Percentiles rank a stretch among this genome's conserved stretches.
Conservation (phyloP, 92 coral and sea anemone genomes). For the Phenganax stokvisi region DNA sequence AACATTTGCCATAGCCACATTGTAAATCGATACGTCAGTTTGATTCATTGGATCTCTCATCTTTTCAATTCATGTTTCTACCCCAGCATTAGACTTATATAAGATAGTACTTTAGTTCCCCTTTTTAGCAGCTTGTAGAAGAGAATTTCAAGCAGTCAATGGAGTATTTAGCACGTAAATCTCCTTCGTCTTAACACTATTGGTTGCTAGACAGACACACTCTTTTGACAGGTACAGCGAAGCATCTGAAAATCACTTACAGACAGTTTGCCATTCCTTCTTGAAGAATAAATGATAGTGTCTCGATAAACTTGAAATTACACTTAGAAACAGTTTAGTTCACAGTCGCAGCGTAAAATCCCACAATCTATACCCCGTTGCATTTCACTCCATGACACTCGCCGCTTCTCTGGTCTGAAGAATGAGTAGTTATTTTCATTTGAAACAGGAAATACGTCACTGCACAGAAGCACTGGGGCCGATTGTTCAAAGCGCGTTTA, state of each 20-base stretch:
- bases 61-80: conserved; percentile 27
- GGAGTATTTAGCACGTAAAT: not conserved
- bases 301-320: not conserved
- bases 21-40: conserved; percentile 33
- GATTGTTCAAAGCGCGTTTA: too few species aligned
- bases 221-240: conserved; percentile 6
- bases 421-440: not conserved
- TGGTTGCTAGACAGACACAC: conserved; percentile 17
- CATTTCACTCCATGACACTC: not conserved
- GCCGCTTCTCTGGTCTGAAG: not conserved
- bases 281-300: not conserved
- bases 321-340: not conserved
- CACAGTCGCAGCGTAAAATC: not conserved
- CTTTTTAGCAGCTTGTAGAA: conserved; percentile 13
- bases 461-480: not conserved
- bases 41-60: conserved; percentile 42
- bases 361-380: not conserved
- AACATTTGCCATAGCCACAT: conserved; percentile 9
- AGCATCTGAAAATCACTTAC: not conserved
- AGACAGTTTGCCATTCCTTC: not conserved
- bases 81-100: not conserved
- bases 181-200: not conserved
- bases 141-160: conserved; percentile 4
- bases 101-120: not conserved
- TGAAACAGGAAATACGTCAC: conserved; percentile 17